These are phyloP conservation scores for Calyptommatus sinebrachiatus DNA, from an alignment of 2,113 vertebrate genomes.

Conservation along the genomic window DNA sequence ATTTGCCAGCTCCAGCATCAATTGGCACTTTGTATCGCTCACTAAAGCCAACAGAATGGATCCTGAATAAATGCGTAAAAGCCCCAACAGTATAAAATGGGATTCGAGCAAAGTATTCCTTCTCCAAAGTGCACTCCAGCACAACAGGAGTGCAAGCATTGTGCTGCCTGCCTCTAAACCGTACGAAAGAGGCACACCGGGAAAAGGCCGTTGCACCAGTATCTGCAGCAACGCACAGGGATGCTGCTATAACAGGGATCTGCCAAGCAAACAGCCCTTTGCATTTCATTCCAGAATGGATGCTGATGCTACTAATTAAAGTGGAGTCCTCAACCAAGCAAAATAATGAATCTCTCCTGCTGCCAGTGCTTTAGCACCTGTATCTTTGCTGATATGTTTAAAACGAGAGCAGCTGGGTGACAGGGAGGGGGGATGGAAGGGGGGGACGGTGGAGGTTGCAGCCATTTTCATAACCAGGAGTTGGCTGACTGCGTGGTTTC, in stretches of 20 bases:
- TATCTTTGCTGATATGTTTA: constrained; percentile 38
- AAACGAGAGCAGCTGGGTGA: constrained; percentile 39
- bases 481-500: too few species aligned
- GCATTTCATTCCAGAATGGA: constrained; percentile 51
- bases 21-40: constrained; percentile 26
- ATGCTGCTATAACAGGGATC: constrained; percentile 24
- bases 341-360: constrained; percentile 51
- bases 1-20: constrained; percentile 18
- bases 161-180: constrained; percentile 23
- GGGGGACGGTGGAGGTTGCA: background rate
- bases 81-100: background rate
- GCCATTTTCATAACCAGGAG: background rate
- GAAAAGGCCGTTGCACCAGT: constrained; percentile 21
- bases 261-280: constrained; percentile 48
- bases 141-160: constrained; percentile 2
- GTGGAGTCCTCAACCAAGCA: constrained; percentile 46
- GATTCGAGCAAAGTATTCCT: constrained; percentile 33
- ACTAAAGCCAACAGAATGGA: constrained; percentile 40
- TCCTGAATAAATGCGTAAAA: background rate
- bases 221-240: constrained; percentile 26
- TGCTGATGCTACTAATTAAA: constrained; percentile 63
- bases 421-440: background rate
- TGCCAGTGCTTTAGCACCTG: constrained; percentile 52
- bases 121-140: constrained; percentile 9
- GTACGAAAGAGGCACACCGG: background rate